These are phyloP conservation scores for Sinohyriopsis cumingii DNA, from an alignment of 2,888 invertebrate genomes.

Conservation along the genomic window DNA sequence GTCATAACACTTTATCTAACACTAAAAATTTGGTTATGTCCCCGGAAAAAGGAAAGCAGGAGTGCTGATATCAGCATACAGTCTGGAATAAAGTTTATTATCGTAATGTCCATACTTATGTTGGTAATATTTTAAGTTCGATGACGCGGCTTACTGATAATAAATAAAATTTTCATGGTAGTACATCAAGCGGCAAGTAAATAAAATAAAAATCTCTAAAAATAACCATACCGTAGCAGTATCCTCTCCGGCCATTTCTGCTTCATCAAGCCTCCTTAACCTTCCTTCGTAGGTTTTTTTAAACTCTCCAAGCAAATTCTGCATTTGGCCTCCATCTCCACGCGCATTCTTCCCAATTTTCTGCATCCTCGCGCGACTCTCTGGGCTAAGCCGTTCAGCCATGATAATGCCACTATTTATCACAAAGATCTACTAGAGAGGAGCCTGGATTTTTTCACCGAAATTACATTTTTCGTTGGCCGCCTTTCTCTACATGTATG, in stretches of 20 bases:
- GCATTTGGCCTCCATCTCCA: constrained; percentile 64
- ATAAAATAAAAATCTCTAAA: not conserved
- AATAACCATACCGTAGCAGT: constrained; percentile 52
- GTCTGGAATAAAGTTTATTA: too few relatives aligned
- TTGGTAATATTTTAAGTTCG: too few relatives aligned
- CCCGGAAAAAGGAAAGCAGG: too few relatives aligned
- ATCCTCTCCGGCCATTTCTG: constrained; percentile 62
- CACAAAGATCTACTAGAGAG: not conserved
- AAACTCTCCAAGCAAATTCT: constrained; percentile 65
- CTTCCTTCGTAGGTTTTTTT: constrained; percentile 67
- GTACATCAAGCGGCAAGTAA: too few relatives aligned
- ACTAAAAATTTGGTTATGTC: too few relatives aligned
- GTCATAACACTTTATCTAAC: too few relatives aligned
- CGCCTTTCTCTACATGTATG: constrained; percentile 6
- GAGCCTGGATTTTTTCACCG: not conserved
- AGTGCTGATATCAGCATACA: too few relatives aligned
- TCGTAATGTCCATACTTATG: too few relatives aligned
- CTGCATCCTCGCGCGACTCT: constrained; percentile 23
- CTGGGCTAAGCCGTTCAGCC: constrained; percentile 37
- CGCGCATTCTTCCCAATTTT: constrained; percentile 15
- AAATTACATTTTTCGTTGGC: not conserved
- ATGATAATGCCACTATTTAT: constrained; percentile 15
- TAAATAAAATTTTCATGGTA: too few relatives aligned
- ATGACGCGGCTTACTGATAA: too few relatives aligned
- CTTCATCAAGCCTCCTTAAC: constrained; percentile 61